Evolutionary conservation across 2,797 vertebrate genomes (phyloP), one percentile per base, ranked within the genome.

Genomic region (Mastacembelus armatus): DNA sequence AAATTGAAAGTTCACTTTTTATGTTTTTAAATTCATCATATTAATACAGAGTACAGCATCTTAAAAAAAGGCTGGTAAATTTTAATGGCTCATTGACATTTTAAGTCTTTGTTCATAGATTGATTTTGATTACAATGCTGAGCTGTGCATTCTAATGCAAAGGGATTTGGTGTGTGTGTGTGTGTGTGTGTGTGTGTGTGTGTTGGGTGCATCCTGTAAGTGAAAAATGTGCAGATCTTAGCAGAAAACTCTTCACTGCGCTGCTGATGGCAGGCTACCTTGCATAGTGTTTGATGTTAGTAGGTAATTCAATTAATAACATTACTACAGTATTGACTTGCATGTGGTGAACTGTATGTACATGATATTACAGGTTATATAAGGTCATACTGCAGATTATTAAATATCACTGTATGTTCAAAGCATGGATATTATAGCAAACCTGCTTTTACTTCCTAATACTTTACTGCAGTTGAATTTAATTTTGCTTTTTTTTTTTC

Each of bases 191-290:
- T 47, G 40, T 55, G 43, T 49, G 27, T 57, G 44, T 63, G 39
- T 39, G 29, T 15, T 24, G 35, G 38, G 55, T 56, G 33, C 0
- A 0, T 74, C 40, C 16, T 83, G 33, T 71, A 66, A 74, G 74
- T 60, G 71, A 81, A 86, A 86, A 87, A 88, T 81, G 63, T 91
- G 86, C 86, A 74, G 74, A 84, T 85, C 40, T 71, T 58, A 73
- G 84, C 81, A 84, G 70, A 86, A 84, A 65, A 66, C 69, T 79
- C 38, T 47, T 74, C 44, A 18, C 52, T 78, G 47, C 48, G 76
- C 78, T 77, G 67, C 70, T 77, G 66, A 70, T 64, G 70, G 71
- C 66, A 75, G 24, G 64, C 71, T 80, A 77, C 78, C 60, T 59
- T 39, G 10, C 54, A 71, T 35, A 54, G 47, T 48, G 26, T 71